A percentile compares a stretch with the other conserved stretches of the same genome.
These are phyloP conservation scores for Hyles vespertilio DNA, from an alignment of 1,140 invertebrate species.

Conservation along the genomic window DNA sequence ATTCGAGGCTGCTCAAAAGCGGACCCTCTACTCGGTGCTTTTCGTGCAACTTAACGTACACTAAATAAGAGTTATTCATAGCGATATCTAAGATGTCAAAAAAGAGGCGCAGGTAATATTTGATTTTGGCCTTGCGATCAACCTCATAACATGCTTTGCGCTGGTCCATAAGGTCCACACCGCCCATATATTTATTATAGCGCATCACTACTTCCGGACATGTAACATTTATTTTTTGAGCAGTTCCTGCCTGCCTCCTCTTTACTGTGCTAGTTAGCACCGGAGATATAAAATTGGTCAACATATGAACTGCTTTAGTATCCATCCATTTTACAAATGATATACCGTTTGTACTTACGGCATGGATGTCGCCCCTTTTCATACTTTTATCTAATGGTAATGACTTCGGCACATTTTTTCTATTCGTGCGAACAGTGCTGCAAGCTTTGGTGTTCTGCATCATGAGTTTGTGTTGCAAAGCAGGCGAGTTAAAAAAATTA, in stretches of 20 bases:
- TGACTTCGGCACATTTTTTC: too few species aligned
- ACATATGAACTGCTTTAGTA: too few species aligned
- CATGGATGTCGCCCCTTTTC: too few species aligned
- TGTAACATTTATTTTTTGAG: constrained; percentile 29
- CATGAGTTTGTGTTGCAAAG: constrained; percentile 36
- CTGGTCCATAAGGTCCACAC: constrained; percentile 29
- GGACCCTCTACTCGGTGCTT: constrained; percentile 10
- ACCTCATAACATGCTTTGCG: constrained; percentile 28
- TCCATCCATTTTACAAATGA: too few species aligned
- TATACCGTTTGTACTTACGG: too few species aligned
- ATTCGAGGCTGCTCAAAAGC: constrained; percentile 17
- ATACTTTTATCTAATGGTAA: too few species aligned
- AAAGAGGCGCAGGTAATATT: constrained; percentile 32
- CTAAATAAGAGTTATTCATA: constrained; percentile 27
- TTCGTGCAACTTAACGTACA: constrained; percentile 24
- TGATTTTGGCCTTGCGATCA: constrained; percentile 30
- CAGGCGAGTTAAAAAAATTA: constrained; percentile 37
- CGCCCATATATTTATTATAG: constrained; percentile 36
- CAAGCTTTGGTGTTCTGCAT: constrained; percentile 18
- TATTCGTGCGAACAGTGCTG: constrained; percentile 30
- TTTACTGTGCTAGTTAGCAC: too few species aligned
- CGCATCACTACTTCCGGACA: constrained; percentile 29
- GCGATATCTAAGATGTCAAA: constrained; percentile 34
- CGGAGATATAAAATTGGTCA: too few species aligned
- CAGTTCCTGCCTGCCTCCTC: constrained; percentile 41